Base-by-base conservation (phyloP, 2,113 vertebrate species). In the Ranitomeya imitator region DNA sequence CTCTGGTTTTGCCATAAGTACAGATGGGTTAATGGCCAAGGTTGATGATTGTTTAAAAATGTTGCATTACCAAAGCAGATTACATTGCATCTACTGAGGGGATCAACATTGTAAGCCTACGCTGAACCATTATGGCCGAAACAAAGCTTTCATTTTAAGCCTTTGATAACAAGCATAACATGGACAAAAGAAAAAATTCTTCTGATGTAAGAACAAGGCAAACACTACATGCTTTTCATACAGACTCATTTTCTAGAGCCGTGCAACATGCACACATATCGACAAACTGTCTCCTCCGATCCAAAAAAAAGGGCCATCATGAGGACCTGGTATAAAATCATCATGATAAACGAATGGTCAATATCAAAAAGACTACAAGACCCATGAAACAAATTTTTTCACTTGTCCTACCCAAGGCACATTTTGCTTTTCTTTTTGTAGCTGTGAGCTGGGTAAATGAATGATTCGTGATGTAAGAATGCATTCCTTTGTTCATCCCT, bases 71-170 rank as follows among this genome's bases (percentile, higher is more conserved):
- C 93, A 92, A 96, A 96, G 95, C 95, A 94, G 96, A 97, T 96
- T 97, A 96, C 94, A 94, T 92, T 94, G 95, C 96, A 94, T 96
- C 95, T 93, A 96, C 95, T 94, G 93, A 95, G 91, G 93, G 94
- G 95, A 96, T 96, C 95, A 96, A 94, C 95, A 94, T 92, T 92
- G 93, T 96, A 96, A 97, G 96, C 94, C 93, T 94, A 96, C 93
- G 95, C 95, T 95, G 95, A 94, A 95, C 93, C 94, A 93, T 95
- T 95, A 96, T 95, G 92, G 93, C 91, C 94, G 94, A 97, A 96
- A 97, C 96, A 97, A 96, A 96, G 96, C 93, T 95, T 95, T 95
- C 95, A 96, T 96, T 97, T 96, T 96, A 95, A 96, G 94, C 93
- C 95, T 94, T 93, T 95, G 91, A 94, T 96, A 96, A 95, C 94